Evolutionary conservation across 2,888 invertebrate species (phyloP).

Genomic region (Eupithecia insigniata): DNA sequence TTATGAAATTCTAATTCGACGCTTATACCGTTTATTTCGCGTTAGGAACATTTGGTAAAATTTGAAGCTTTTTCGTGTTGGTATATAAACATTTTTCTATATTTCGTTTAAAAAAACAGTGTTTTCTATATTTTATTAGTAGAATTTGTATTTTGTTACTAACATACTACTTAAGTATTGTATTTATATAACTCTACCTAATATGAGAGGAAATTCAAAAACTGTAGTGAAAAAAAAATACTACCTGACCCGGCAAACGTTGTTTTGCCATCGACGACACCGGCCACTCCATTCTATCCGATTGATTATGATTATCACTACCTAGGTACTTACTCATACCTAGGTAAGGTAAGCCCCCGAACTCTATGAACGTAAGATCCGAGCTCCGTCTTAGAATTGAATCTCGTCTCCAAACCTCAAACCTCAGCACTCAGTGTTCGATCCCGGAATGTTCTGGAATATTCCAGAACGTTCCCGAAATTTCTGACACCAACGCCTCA

Average conservation of each 20-base stretch:
- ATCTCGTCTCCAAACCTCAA: constrained; percentile 20
- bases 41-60: constrained; percentile 26
- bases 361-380: background rate
- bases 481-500: constrained; percentile 11
- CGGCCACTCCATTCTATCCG: background rate
- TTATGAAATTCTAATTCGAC: constrained; percentile 65
- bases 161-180: too few species aligned
- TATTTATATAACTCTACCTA: too few species aligned
- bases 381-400: constrained; percentile 7
- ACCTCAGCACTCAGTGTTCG: constrained; percentile 28
- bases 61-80: constrained; percentile 18
- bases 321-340: too few species aligned
- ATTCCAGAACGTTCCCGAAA: constrained; percentile 22
- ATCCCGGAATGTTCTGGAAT: constrained; percentile 19
- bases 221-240: too few species aligned
- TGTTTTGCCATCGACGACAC: too few species aligned
- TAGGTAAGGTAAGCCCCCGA: background rate
- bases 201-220: too few species aligned
- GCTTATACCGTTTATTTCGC: constrained; percentile 55
- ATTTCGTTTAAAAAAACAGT: background rate
- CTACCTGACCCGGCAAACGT: too few species aligned
- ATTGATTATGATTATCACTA: too few species aligned
- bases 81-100: background rate
- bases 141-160: too few species aligned
- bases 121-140: too few species aligned